phyloP scores from a whole-genome alignment of 1,140 invertebrate species.

The Solenopsis invicta region DNA sequence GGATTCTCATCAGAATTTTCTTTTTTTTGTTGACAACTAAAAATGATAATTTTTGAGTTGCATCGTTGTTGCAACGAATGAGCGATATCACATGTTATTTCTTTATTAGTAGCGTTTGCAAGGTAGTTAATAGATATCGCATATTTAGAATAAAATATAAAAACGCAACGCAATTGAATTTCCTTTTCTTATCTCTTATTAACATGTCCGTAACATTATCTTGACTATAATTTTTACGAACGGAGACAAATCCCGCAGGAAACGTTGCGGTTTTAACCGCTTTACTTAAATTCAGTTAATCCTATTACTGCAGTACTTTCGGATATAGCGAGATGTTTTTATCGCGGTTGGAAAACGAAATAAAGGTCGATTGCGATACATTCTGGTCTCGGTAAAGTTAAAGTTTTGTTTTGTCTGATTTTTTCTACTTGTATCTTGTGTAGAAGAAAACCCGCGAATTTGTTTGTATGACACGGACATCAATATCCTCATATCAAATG shows the following conservation, averaged over 20 bases:
- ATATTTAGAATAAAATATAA: background rate
- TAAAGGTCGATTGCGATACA: background rate
- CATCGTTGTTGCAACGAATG: too few relatives aligned
- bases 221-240: slow-evolving; percentile 38
- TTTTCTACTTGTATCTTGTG: background rate
- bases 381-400: background rate
- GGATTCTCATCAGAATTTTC: too few relatives aligned
- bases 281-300: slow-evolving; percentile 55
- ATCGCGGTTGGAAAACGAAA: slow-evolving; percentile 30
- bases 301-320: slow-evolving; percentile 35
- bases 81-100: background rate
- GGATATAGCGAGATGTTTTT: slow-evolving; percentile 21
- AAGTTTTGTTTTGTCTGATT: background rate
- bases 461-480: background rate
- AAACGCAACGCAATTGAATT: background rate
- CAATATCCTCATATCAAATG: background rate
- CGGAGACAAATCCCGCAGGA: slow-evolving; percentile 15
- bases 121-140: background rate
- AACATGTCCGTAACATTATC: slow-evolving; percentile 9
- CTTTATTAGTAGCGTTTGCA: background rate
- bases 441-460: background rate
- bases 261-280: slow-evolving; percentile 25
- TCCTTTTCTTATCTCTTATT: slow-evolving; percentile 31
- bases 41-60: too few relatives aligned
- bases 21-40: too few relatives aligned